A percentile compares a stretch with the other conserved stretches of the same genome.
Evolutionary conservation across 2,113 vertebrate species (phyloP).

Genomic region (Paralichthys olivaceus): DNA sequence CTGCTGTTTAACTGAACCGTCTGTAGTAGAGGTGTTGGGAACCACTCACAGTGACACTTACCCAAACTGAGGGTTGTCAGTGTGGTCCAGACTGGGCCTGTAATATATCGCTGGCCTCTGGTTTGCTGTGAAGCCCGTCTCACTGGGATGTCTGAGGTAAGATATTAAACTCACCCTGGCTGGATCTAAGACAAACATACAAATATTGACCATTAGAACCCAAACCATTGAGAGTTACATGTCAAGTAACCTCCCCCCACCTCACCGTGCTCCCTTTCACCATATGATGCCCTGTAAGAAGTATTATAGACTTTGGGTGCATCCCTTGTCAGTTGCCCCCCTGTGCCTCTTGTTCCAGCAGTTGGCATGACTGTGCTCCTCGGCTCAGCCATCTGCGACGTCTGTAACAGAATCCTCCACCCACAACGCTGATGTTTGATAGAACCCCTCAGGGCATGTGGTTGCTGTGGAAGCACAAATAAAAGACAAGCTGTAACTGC

Average conservation of each 20-base stretch:
- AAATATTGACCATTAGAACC: conserved; percentile 11
- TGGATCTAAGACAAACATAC: background rate
- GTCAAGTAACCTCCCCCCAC: background rate
- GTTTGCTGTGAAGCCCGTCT: conserved; percentile 62
- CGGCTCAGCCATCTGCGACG: conserved; percentile 66
- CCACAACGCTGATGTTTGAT: conserved; percentile 62
- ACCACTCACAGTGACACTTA: conserved; percentile 36
- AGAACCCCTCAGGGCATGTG: conserved; percentile 37
- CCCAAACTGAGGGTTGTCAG: conserved; percentile 68
- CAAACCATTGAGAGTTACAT: background rate
- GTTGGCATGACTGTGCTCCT: conserved; percentile 28
- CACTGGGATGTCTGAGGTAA: conserved; percentile 19
- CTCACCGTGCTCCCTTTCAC: conserved; percentile 29
- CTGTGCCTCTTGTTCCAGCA: conserved; percentile 38
- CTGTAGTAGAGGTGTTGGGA: background rate
- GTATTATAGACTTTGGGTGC: conserved; percentile 29
- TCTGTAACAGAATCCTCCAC: conserved; percentile 67
- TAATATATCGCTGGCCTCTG: conserved; percentile 63
- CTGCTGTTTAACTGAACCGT: no score
- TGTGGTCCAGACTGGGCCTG: conserved; percentile 53
- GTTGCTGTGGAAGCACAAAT: conserved; percentile 48
- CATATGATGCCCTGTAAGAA: conserved; percentile 31
- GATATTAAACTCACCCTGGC: conserved; percentile 28
- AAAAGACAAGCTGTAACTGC: conserved; percentile 30
- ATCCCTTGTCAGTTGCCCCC: conserved; percentile 28